These are phyloP conservation scores for Spermophilus dauricus DNA, from an alignment of 2,113 vertebrate genomes.

Conservation along the genomic window DNA sequence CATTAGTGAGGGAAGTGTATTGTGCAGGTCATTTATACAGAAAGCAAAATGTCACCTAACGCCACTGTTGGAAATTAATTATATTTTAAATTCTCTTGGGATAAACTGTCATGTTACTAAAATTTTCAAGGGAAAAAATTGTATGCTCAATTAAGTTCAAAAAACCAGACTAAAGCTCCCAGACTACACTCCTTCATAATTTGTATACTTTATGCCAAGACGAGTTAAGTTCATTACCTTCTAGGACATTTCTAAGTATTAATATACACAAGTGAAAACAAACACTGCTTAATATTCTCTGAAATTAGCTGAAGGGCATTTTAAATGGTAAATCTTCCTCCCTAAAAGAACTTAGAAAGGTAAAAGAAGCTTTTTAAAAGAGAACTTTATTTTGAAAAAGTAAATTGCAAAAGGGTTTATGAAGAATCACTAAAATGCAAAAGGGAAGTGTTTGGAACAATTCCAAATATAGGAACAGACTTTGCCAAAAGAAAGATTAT, in stretches of 20 bases:
- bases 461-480: conserved; percentile 82
- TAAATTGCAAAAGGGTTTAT: conserved; percentile 76
- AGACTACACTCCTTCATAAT: not conserved
- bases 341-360: conserved; percentile 73
- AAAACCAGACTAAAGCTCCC: conserved; percentile 33
- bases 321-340: conserved; percentile 67
- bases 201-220: conserved; percentile 65
- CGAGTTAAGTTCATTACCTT: conserved; percentile 71
- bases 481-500: conserved; percentile 77
- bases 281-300: conserved; percentile 72
- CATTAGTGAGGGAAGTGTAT: not conserved
- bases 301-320: conserved; percentile 62
- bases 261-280: conserved; percentile 76
- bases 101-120: conserved; percentile 61
- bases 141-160: conserved; percentile 32
- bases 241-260: conserved; percentile 72
- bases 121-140: conserved; percentile 27
- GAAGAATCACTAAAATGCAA: conserved; percentile 71
- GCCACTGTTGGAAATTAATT: conserved; percentile 39
- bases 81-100: conserved; percentile 4
- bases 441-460: conserved; percentile 80
- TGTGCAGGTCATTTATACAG: not conserved
- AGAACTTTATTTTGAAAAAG: conserved; percentile 81
- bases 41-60: conserved; percentile 53
- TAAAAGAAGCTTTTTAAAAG: conserved; percentile 52